Evolutionary conservation across 2,113 vertebrate genomes (phyloP).

Genomic region (Amblyopsis rosae): DNA sequence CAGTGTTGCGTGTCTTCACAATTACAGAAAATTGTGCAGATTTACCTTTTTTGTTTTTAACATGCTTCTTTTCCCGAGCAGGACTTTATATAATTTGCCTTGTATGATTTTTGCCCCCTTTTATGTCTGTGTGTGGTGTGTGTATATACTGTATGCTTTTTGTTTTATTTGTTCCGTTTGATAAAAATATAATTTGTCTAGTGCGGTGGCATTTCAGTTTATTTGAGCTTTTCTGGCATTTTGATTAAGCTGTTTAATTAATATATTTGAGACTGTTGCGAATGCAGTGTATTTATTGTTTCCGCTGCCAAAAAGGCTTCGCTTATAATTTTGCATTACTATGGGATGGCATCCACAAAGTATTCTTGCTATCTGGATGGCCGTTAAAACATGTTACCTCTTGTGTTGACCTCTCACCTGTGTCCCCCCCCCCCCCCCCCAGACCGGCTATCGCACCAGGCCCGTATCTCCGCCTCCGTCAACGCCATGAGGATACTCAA

Average conservation of each 20-base stretch:
- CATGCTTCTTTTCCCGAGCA: not conserved
- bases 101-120: not conserved
- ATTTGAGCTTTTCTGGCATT: not conserved
- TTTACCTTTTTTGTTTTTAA: not conserved
- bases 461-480: constrained; percentile 85
- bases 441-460: constrained; percentile 84
- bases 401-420: not conserved
- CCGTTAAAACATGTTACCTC: not conserved
- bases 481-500: constrained; percentile 93
- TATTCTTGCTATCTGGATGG: not conserved
- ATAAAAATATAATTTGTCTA: not conserved
- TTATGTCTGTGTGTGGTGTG: not conserved
- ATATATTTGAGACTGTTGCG: too few relatives aligned
- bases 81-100: not conserved
- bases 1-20: not conserved
- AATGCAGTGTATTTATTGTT: not conserved
- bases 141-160: not conserved
- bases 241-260: not conserved
- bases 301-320: not conserved
- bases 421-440: constrained; percentile 53
- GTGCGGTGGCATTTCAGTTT: not conserved
- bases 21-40: not conserved
- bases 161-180: not conserved
- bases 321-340: not conserved
- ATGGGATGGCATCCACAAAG: not conserved